Percentiles rank a stretch among this genome's conserved stretches.
phyloP scores from a whole-genome alignment of 2,888 invertebrate species.

The Charanyca ferruginea region DNA sequence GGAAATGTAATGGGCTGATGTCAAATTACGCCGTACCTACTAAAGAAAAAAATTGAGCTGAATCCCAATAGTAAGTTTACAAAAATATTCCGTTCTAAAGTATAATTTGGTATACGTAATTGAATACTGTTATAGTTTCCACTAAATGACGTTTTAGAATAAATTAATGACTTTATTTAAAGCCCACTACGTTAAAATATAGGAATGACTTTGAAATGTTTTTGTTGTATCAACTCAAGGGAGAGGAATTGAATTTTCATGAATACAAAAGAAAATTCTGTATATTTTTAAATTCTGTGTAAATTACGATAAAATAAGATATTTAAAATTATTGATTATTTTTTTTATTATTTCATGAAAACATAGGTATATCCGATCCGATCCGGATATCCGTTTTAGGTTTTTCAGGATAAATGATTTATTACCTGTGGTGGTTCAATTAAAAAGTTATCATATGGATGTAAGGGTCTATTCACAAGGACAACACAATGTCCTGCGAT shows the following conservation, averaged over 20 bases:
- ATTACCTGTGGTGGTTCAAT: conserved; percentile 23
- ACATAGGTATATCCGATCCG: too few species aligned
- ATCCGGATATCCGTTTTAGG: not conserved
- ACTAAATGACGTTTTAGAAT: too few species aligned
- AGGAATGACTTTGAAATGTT: too few species aligned
- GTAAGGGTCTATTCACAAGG: conserved; percentile 16
- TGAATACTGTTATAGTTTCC: too few species aligned
- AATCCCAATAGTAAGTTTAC: not conserved
- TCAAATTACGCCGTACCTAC: not conserved
- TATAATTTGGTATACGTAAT: not conserved
- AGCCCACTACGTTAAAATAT: too few species aligned
- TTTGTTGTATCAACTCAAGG: not conserved
- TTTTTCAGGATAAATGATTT: conserved; percentile 23
- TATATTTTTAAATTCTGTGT: too few species aligned
- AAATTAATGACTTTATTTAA: too few species aligned
- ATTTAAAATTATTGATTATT: too few species aligned
- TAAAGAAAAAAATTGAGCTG: not conserved
- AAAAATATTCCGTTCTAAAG: not conserved
- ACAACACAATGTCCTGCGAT: not conserved
- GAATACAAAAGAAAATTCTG: not conserved
- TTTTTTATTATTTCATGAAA: not conserved
- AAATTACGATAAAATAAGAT: not conserved
- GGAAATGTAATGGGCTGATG: not conserved
- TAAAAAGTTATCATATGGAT: conserved; percentile 1
- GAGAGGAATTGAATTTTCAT: too few species aligned